phyloP scores from a whole-genome alignment of 2,888 invertebrate species.

The Diaperis boleti region DNA sequence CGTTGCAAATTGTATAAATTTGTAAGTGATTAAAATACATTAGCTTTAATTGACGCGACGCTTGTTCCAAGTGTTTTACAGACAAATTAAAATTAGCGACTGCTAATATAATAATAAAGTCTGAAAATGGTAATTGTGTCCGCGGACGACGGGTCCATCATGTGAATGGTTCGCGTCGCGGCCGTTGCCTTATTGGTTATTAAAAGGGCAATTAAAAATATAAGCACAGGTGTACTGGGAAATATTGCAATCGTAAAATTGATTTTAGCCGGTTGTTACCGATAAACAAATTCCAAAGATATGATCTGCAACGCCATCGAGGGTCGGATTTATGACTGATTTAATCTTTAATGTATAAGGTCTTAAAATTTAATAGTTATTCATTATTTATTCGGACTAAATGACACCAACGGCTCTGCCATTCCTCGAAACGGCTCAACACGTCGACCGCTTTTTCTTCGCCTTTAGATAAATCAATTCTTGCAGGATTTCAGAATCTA shows the following conservation, averaged over 20 bases:
- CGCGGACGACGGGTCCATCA: constrained; percentile 27
- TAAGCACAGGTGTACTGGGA: constrained; percentile 60
- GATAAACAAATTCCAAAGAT: constrained; percentile 63
- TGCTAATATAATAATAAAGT: constrained; percentile 44
- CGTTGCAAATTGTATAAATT: constrained; percentile 63
- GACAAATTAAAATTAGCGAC: constrained; percentile 49
- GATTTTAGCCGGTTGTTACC: constrained; percentile 60
- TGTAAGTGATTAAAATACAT: constrained; percentile 63
- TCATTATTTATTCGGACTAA: constrained; percentile 55
- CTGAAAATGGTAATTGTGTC: constrained; percentile 24
- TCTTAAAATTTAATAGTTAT: constrained; percentile 63
- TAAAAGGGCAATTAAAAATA: constrained; percentile 62
- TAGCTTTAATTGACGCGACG: constrained; percentile 55
- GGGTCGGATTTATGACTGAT: constrained; percentile 61
- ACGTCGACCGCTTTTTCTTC: constrained; percentile 15
- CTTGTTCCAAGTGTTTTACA: constrained; percentile 45
- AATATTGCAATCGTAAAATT: constrained; percentile 61
- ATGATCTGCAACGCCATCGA: constrained; percentile 60
- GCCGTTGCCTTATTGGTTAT: constrained; percentile 53
- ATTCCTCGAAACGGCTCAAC: constrained; percentile 22
- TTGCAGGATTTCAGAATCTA: too few species aligned
- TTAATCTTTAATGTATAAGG: constrained; percentile 62
- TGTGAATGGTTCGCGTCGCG: constrained; percentile 33
- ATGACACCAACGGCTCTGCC: constrained; percentile 39
- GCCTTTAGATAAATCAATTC: too few species aligned